phyloP scores from a whole-genome alignment of 2,888 invertebrate species.

The Cheilosia scutellata region DNA sequence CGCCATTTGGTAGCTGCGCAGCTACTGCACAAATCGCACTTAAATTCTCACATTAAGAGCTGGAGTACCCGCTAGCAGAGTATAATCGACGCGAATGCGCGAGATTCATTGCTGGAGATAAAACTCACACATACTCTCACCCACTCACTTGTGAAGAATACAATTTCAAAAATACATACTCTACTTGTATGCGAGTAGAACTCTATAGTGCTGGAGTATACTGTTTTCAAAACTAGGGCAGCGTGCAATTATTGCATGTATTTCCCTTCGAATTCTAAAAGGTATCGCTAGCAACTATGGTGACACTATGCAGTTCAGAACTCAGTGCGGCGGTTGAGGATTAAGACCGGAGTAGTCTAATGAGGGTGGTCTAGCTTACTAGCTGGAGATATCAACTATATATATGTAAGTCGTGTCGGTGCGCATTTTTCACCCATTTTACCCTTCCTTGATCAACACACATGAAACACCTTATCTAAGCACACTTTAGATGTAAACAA shows the following conservation, averaged over 20 bases:
- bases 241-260: slow-evolving; percentile 62
- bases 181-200: not conserved
- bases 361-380: slow-evolving; percentile 21
- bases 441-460: slow-evolving; percentile 32
- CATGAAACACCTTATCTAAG: slow-evolving; percentile 38
- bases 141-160: slow-evolving; percentile 25
- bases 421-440: slow-evolving; percentile 29
- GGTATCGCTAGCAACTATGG: slow-evolving; percentile 18
- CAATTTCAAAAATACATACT: slow-evolving; percentile 26
- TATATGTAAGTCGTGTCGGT: slow-evolving; percentile 13
- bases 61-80: slow-evolving; percentile 12
- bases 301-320: slow-evolving; percentile 42
- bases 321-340: slow-evolving; percentile 46
- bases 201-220: slow-evolving; percentile 18
- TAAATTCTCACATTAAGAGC: slow-evolving; percentile 36
- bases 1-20: slow-evolving; percentile 15
- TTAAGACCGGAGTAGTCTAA: slow-evolving; percentile 52
- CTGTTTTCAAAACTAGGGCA: slow-evolving; percentile 62
- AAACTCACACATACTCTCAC: slow-evolving; percentile 26
- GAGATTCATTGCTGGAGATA: slow-evolving; percentile 54
- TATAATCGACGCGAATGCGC: slow-evolving; percentile 65
- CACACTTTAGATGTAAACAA: slow-evolving; percentile 63
- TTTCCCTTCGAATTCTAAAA: slow-evolving; percentile 56
- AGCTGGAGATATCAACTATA: slow-evolving; percentile 1
- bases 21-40: slow-evolving; percentile 13